phyloP scores from a whole-genome alignment of 2,797 vertebrate genomes.

The Anabacerthia variegaticeps region DNA sequence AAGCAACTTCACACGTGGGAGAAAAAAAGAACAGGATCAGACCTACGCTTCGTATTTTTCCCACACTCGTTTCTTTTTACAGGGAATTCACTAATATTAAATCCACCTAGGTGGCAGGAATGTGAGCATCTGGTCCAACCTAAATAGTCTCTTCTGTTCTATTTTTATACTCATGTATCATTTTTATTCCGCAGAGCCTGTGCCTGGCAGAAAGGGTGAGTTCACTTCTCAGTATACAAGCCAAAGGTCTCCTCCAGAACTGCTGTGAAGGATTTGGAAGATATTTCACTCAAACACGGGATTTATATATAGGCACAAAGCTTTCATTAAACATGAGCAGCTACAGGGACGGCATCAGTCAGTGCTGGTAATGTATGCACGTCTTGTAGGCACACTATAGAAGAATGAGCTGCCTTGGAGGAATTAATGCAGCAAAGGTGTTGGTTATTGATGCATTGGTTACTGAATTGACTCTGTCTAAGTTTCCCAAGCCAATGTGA shows the following conservation, averaged over 20 bases:
- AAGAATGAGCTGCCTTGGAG: neutral
- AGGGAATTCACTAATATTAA: slow-evolving; percentile 19
- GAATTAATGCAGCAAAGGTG: slow-evolving; percentile 27
- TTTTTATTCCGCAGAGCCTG: slow-evolving; percentile 53
- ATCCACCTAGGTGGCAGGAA: slow-evolving; percentile 55
- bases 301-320: slow-evolving; percentile 41
- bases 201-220: slow-evolving; percentile 32
- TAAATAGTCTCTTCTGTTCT: slow-evolving; percentile 63
- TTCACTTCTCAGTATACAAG: slow-evolving; percentile 24
- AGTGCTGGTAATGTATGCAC: neutral
- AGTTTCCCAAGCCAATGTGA: neutral
- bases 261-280: slow-evolving; percentile 26
- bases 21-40: slow-evolving; percentile 5
- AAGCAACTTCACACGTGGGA: slow-evolving; percentile 24
- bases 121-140: slow-evolving; percentile 63
- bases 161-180: slow-evolving; percentile 56
- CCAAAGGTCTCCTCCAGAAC: slow-evolving; percentile 54
- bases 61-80: slow-evolving; percentile 1
- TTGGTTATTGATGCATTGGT: slow-evolving; percentile 7
- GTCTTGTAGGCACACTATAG: slow-evolving; percentile 15
- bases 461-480: neutral
- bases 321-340: slow-evolving; percentile 59
- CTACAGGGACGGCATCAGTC: slow-evolving; percentile 10
- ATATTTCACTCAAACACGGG: slow-evolving; percentile 13
- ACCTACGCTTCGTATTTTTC: slow-evolving; percentile 18